Evolutionary conservation across 2,888 invertebrate genomes (phyloP).

Genomic region (Xanthorhoe designata): DNA sequence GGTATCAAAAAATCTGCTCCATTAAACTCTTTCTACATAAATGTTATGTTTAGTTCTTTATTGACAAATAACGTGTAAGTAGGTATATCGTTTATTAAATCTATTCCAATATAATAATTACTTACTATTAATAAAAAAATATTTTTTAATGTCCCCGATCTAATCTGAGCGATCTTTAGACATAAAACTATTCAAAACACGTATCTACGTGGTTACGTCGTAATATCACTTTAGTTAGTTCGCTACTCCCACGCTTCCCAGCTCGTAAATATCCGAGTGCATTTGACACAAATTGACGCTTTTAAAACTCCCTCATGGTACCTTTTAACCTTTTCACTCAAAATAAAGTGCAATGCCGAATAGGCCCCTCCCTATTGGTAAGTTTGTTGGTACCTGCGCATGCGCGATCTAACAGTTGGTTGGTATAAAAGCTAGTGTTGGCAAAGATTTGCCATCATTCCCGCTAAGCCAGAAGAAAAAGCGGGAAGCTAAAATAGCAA

Average conservation of each 20-base stretch:
- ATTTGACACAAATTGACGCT: slow-evolving; percentile 38
- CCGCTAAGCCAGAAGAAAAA: slow-evolving; percentile 54
- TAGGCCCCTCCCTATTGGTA: slow-evolving; percentile 56
- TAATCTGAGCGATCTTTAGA: no score
- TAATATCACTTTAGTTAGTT: not conserved
- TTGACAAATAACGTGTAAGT: no score
- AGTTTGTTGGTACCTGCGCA: slow-evolving; percentile 55
- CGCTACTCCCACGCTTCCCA: slow-evolving; percentile 7
- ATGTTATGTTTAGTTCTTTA: no score
- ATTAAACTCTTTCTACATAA: no score
- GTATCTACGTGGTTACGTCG: not conserved
- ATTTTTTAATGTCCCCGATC: no score
- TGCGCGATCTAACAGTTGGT: slow-evolving; percentile 53
- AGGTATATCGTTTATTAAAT: no score
- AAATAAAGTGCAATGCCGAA: slow-evolving; percentile 62
- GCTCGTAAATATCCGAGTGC: slow-evolving; percentile 25
- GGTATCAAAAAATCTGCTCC: no score
- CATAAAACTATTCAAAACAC: no score
- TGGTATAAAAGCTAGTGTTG: slow-evolving; percentile 66
- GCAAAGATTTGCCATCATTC: slow-evolving; percentile 60
- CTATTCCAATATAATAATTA: no score
- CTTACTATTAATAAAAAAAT: no score
- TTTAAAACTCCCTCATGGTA: slow-evolving; percentile 36
- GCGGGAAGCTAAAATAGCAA: slow-evolving; percentile 32
- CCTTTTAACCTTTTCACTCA: slow-evolving; percentile 42